A percentile compares a stretch with the other conserved stretches of the same genome.
Conservation (phyloP, 2,113 vertebrate species). For the Tetraodon nigroviridis region DNA sequence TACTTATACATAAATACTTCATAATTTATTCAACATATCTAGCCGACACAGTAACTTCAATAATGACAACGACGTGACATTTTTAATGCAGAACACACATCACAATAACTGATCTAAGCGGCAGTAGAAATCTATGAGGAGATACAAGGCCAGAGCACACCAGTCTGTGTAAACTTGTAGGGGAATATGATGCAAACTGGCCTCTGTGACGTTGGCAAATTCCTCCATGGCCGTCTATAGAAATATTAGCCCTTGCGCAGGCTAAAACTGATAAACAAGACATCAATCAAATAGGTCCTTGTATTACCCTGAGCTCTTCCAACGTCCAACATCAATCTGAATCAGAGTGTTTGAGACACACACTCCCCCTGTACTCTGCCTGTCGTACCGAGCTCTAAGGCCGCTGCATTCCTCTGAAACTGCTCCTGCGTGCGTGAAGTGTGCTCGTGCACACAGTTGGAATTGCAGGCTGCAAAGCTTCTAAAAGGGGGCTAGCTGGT, state of each 20-base stretch:
- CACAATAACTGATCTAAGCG: slow-evolving; percentile 11
- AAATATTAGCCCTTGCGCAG: slow-evolving; percentile 9
- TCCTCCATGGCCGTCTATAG: slow-evolving; percentile 4
- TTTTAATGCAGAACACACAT: not conserved
- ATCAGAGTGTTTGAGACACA: slow-evolving; percentile 27
- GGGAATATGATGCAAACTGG: slow-evolving; percentile 9
- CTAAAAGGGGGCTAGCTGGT: slow-evolving; percentile 30
- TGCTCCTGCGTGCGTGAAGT: slow-evolving; percentile 17
- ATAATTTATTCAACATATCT: slow-evolving; percentile 59
- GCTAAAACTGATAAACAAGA: slow-evolving; percentile 33
- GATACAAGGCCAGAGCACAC: slow-evolving; percentile 11
- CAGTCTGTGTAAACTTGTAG: slow-evolving; percentile 19
- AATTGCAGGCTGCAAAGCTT: slow-evolving; percentile 42
- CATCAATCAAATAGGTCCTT: slow-evolving; percentile 38
- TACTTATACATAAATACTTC: slow-evolving; percentile 60
- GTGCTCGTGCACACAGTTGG: slow-evolving; percentile 26
- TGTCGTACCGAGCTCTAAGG: slow-evolving; percentile 55
- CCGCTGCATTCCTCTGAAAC: slow-evolving; percentile 40
- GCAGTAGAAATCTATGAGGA: slow-evolving; percentile 15
- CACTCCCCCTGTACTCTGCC: not conserved
- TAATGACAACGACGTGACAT: no score
- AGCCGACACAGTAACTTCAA: slow-evolving; percentile 32
- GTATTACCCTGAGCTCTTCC: slow-evolving; percentile 65
- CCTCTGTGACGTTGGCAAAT: not conserved
- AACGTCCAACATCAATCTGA: slow-evolving; percentile 42